Base-by-base conservation (phyloP, 2,888 invertebrate genomes). In the Drosophila atripex region DNA sequence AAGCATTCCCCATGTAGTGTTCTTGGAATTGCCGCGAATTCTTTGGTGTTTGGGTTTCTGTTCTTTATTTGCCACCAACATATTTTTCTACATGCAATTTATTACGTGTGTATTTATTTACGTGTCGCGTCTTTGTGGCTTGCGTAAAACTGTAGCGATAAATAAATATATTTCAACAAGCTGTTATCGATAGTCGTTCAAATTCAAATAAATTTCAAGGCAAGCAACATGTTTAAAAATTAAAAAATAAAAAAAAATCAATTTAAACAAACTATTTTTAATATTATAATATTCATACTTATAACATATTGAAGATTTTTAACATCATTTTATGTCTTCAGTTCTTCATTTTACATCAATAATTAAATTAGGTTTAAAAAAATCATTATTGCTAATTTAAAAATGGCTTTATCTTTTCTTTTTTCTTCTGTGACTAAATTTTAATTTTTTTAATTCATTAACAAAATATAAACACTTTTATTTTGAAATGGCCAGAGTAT, bases 1-100 rank as follows among this genome's bases (percentile, higher is more conserved):
- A 2, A 70, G 50, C 8, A 35, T 63, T 0, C 51, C 54, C 70
- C 70, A 70, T 2, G 72, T 54, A 2, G 5, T 32, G 5, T 50
- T 54, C 46, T 72, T 70, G 6, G n/a, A 30, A 38, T 39, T 54
- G 6, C 69, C n/a, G 6, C 46, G 53, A 3, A 32, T 25, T 9
- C 70, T 28, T 28, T 28, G 28, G 28, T 8, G 72, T 5, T 51
- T 50, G 2, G 8, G 11, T 47, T 55, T 70, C 3, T 43, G 18
- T 0, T 43, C 43, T 35, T 18, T 18, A 11, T 72, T 70, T 12
- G 11, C 23, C 23, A 30, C 7, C 45, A 30, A 61, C 46, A 50
- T 51, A 14, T 14, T 32, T 53, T 6, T 38, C n/a, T 32, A 56
- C 55, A 59, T 38, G 9, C 32, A 25, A 35, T 8, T 54, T 30